Base-by-base conservation (phyloP, 2,888 invertebrate genomes). In the Neoaliturus tenellus region DNA sequence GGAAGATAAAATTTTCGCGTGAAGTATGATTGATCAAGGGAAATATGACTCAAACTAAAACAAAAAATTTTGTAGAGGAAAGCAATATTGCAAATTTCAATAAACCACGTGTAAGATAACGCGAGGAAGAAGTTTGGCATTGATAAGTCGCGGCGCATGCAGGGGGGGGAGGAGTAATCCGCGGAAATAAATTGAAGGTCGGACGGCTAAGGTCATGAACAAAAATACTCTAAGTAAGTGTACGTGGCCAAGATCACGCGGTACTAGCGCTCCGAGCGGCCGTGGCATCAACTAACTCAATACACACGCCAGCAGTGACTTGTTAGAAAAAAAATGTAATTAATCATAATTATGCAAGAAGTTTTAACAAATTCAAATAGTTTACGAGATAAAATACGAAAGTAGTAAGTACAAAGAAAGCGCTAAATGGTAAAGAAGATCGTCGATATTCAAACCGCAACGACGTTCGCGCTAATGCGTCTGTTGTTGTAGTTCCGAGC, bases 101-200 rank as follows among this genome's bases (percentile, higher is more conserved):
- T 48, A 12, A 48, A 48, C 6, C 62, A 28, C 62, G 62, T 62
- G 62, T 14, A 62, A 28, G 62, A 62, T 62, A 28, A 55, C 25
- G 62, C 5, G 55, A 62, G 28, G 62, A 28, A 31, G 62, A 62
- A 51, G 20, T 48, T 48, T 44, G 44, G 51, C 3, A 23, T 51
- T 48, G 48, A 10, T 10, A 39, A 12, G 17, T 55, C 2, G 4
- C 31, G 62, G 33, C 62, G 12, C 35, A 67, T 31, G 33, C 71
- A 12, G 23, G 41, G 71, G 20, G n/a, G 8, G 31, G 6, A 39
- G 2, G 17, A n/a, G 39, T 58, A 58, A 41, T 28, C 80, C 51
- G 80, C 73, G 55, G 81, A 84, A 84, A 73, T 81, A 69, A 73
- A 41, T 20, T 71, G 80, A 84, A 84, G 84, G 84, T 81, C 84